Evolutionary conservation across 37 sponge, comb jelly and placozoan genomes (phyloP), one percentile per base, ranked within the genome.

Genomic region (Haliclona indistincta): DNA sequence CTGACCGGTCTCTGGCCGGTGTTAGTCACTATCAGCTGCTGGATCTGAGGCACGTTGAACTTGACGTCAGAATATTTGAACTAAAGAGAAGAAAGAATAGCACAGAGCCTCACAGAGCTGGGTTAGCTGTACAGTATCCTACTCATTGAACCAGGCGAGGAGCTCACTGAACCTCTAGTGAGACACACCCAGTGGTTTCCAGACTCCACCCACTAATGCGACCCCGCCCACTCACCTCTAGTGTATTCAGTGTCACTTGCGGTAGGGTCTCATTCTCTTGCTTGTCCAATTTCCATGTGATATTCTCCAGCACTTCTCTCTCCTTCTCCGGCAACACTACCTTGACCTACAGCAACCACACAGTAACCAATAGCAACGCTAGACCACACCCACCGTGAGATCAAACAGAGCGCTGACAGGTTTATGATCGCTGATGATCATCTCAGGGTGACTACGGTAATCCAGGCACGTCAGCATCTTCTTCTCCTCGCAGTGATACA

Each of bases 371-470:
- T n/a, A n/a, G n/a, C n/a, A n/a, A n/a, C n/a, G 49, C 8, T 47
- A 47, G 10, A 71, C 60, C 30, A 34, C 11, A 71, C 95, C 78
- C 38, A 94, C 88, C 38, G 30, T 49, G 30, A 70, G 73, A 32
- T 86, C 63, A 71, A 84, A 91, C 44, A 87, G 45, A 6, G 96
- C 85, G 41, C 86, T 85, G 82, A 95, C 96, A n/a, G 96, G 96
- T 69, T 95, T 95, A 80, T 95, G 96, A 66, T 95, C 96, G 35
- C 89, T 88, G 64, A 74, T 67, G 17, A 35, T 58, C 58, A 88
- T 40, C 34, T 63, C 43, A 0, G 75, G 79, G 43, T 95, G 92
- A 67, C 81, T 81, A 39, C 70, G 28, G 75, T 95, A 95, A 78
- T 41, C 35, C 26, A 63, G 33, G 38, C 69, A 74, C 32, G 44